Evolutionary conservation across 1,140 invertebrate species (phyloP).

Genomic region (Nebria ingens): DNA sequence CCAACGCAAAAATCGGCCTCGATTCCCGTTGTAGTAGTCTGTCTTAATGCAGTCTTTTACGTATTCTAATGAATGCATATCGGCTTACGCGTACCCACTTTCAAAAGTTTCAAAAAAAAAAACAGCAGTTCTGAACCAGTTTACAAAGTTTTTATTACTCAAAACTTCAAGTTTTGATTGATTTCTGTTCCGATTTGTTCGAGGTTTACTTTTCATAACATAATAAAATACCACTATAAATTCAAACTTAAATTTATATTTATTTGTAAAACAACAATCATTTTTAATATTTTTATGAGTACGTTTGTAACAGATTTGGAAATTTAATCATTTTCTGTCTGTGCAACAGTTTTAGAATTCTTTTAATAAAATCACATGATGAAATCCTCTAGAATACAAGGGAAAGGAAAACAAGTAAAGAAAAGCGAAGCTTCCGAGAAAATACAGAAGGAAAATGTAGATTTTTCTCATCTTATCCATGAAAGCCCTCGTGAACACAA

Average conservation of each 20-base stretch:
- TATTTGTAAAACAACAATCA: no score
- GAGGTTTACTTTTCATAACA: no score
- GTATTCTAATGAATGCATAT: constrained; percentile 9
- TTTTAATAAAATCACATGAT: neutral
- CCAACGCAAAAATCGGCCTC: neutral
- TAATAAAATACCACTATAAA: no score
- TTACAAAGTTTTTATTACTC: no score
- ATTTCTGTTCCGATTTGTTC: no score
- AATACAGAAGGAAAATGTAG: constrained; percentile 8
- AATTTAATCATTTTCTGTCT: no score
- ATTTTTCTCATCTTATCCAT: neutral
- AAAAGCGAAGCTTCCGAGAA: neutral
- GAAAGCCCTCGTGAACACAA: neutral
- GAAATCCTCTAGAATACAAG: neutral
- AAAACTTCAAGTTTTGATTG: no score
- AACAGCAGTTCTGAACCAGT: neutral
- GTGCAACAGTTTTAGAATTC: constrained; percentile 2
- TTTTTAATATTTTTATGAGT: no score
- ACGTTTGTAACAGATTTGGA: no score
- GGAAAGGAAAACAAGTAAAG: neutral
- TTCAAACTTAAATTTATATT: no score
- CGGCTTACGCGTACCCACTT: neutral
- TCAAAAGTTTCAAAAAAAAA: neutral
- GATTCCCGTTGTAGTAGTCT: neutral
- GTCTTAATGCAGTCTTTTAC: constrained; percentile 4